A percentile compares a stretch with the other conserved stretches of the same genome.
Conservation (phyloP, 2,113 vertebrate genomes). For the Gopherus flavomarginatus region DNA sequence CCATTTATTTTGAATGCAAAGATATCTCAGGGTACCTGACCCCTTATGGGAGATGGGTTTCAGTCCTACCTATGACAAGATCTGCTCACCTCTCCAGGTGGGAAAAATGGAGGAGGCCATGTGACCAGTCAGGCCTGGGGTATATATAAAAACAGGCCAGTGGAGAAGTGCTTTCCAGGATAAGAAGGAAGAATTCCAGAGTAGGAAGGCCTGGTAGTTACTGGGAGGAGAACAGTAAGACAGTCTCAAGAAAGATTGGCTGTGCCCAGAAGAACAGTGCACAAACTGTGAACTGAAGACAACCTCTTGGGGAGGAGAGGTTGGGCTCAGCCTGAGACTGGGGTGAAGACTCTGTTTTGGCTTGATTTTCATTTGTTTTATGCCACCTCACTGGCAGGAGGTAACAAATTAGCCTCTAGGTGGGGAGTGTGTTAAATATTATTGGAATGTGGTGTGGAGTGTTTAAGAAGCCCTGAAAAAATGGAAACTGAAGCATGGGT, state of each 20-base stretch:
- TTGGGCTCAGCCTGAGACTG: neutral
- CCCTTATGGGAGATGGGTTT: too few relatives aligned
- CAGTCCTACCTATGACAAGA: too few relatives aligned
- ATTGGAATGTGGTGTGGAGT: neutral
- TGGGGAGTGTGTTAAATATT: neutral
- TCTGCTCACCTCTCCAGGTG: too few relatives aligned
- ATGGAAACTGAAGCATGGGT: neutral
- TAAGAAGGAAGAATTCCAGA: too few relatives aligned
- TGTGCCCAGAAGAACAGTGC: neutral
- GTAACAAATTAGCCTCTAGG: neutral
- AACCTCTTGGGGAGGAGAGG: neutral
- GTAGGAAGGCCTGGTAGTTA: too few relatives aligned
- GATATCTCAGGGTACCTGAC: too few relatives aligned
- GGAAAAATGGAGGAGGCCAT: too few relatives aligned
- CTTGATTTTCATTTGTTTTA: neutral
- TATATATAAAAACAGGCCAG: too few relatives aligned
- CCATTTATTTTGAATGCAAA: neutral
- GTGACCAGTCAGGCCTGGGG: too few relatives aligned
- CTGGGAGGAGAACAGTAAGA: neutral
- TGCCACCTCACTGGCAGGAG: neutral
- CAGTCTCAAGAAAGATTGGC: neutral
- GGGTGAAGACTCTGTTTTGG: neutral
- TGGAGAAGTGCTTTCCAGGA: too few relatives aligned
- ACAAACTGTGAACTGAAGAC: neutral
- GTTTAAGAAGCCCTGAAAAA: neutral